phyloP scores from a whole-genome alignment of 2,888 invertebrate genomes.

The Horisme vitalbata region DNA sequence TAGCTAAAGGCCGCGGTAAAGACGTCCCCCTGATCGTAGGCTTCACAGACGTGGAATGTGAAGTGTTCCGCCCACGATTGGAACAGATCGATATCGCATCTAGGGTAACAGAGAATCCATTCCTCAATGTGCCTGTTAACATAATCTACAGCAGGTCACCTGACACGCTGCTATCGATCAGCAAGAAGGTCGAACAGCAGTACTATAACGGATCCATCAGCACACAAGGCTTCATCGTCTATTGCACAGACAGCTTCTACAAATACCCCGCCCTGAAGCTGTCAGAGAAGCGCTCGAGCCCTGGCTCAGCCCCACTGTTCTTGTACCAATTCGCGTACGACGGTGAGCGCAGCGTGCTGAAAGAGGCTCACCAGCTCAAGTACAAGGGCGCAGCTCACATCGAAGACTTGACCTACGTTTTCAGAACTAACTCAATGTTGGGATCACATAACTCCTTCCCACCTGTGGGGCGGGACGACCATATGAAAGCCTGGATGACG shows the following conservation, averaged over 20 bases:
- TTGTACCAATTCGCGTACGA: conserved; percentile 81
- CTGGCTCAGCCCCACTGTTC: conserved; percentile 66
- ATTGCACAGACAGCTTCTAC: conserved; percentile 57
- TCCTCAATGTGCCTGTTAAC: conserved; percentile 45
- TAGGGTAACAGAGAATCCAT: conserved; percentile 44
- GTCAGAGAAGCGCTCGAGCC: conserved; percentile 41
- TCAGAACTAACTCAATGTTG: conserved; percentile 57
- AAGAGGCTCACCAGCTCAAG: conserved; percentile 54
- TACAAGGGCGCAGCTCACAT: conserved; percentile 82
- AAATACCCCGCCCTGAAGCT: conserved; percentile 60
- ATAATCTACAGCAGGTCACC: conserved; percentile 43
- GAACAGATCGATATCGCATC: conserved; percentile 49
- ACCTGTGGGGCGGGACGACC: conserved; percentile 38
- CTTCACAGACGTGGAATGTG: conserved; percentile 62
- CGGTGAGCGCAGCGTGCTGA: conserved; percentile 70
- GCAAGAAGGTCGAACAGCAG: conserved; percentile 40
- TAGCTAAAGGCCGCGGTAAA: conserved; percentile 54
- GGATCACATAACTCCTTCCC: conserved; percentile 32
- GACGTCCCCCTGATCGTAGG: conserved; percentile 64
- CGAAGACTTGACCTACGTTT: conserved; percentile 83
- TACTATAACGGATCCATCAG: conserved; percentile 52
- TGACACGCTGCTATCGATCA: conserved; percentile 35
- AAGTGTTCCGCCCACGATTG: conserved; percentile 56
- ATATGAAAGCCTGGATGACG: conserved; percentile 59
- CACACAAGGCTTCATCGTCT: conserved; percentile 51